Evolutionary conservation across 2,888 invertebrate species (phyloP).

Genomic region (Petrolisthes manimaculis): DNA sequence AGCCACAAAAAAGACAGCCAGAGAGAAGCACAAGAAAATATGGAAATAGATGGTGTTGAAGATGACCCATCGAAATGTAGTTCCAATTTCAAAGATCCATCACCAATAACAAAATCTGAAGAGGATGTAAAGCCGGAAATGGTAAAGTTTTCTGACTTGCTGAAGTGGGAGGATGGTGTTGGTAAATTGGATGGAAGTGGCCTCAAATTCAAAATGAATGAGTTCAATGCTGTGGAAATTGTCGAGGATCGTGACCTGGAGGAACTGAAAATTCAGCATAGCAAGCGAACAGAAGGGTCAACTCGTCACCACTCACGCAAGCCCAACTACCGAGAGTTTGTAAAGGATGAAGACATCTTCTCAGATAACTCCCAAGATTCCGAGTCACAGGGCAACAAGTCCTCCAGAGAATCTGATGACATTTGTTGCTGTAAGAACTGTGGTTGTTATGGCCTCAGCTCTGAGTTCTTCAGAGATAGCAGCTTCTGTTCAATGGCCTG

Average conservation of each 20-base stretch:
- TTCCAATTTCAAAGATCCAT: constrained; percentile 10
- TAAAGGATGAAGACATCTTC: constrained; percentile 59
- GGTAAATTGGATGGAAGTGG: constrained; percentile 54
- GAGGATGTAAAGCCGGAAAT: constrained; percentile 41
- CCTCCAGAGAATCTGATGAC: constrained; percentile 47
- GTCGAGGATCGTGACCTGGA: constrained; percentile 57
- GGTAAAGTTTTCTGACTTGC: constrained; percentile 47
- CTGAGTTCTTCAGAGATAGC: constrained; percentile 59
- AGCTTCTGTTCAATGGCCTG: constrained; percentile 61
- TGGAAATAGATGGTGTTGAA: background rate
- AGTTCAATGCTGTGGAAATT: constrained; percentile 61
- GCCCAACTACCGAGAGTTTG: constrained; percentile 48
- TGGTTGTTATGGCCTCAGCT: constrained; percentile 61
- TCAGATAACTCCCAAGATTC: constrained; percentile 56
- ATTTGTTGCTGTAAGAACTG: constrained; percentile 65
- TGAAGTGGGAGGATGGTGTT: constrained; percentile 62
- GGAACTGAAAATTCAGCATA: constrained; percentile 53
- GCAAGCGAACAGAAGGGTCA: constrained; percentile 18
- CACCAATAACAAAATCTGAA: background rate
- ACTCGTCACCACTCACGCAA: constrained; percentile 54
- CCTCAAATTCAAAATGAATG: constrained; percentile 61
- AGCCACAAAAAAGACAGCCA: background rate
- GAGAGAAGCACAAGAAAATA: background rate
- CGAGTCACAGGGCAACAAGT: constrained; percentile 46
- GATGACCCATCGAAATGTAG: background rate